Percentiles rank a stretch among this genome's conserved stretches.
Conservation (phyloP, 2,888 invertebrate species). For the Drosophila colorata region DNA sequence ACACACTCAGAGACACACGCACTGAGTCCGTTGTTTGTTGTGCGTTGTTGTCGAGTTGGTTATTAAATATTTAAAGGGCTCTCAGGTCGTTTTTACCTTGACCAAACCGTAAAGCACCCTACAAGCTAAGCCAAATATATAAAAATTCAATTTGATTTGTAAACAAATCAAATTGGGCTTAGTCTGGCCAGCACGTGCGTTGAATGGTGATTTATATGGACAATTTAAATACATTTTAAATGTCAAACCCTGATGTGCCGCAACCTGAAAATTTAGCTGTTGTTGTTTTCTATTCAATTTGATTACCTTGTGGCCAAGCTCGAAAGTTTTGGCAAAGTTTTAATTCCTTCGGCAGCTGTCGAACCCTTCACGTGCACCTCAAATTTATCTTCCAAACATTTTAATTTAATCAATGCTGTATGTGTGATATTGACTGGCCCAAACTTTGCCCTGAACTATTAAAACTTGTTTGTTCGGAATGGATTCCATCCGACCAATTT, state of each 20-base stretch:
- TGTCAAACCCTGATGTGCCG: neutral
- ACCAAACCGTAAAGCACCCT: constrained; percentile 6
- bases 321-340: constrained; percentile 20
- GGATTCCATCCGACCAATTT: neutral
- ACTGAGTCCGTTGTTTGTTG: constrained; percentile 16
- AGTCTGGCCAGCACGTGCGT: neutral
- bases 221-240: constrained; percentile 14
- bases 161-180: constrained; percentile 11
- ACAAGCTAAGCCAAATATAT: constrained; percentile 12
- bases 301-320: constrained; percentile 8
- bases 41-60: constrained; percentile 34
- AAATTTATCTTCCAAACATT: constrained; percentile 9
- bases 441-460: constrained; percentile 9
- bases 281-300: constrained; percentile 1
- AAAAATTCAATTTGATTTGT: constrained; percentile 44
- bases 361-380: constrained; percentile 8
- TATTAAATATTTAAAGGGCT: constrained; percentile 64
- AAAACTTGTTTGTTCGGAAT: neutral
- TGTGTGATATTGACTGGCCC: constrained; percentile 5
- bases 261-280: neutral
- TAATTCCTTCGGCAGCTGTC: constrained; percentile 18
- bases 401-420: constrained; percentile 6
- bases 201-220: neutral
- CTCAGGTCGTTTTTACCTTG: constrained; percentile 36
- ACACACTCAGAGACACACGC: constrained; percentile 28